phyloP scores from a whole-genome alignment of 2,888 invertebrate species.

The Leuctra nigra region DNA sequence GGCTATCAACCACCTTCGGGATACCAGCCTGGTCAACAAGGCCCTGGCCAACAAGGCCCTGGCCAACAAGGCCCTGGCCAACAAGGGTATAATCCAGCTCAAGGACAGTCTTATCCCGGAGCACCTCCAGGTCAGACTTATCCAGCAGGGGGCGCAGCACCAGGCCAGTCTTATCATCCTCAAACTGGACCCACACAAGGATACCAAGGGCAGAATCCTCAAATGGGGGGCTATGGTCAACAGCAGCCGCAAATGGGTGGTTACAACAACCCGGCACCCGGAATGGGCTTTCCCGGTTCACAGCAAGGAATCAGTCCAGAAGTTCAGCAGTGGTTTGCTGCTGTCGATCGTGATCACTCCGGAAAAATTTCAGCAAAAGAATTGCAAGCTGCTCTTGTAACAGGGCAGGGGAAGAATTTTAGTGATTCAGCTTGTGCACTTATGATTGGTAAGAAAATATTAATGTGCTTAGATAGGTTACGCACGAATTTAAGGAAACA shows the following conservation, averaged over 20 bases:
- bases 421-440: conserved; percentile 76
- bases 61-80: neutral
- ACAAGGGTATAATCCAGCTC: neutral
- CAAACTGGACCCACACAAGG: too few relatives aligned
- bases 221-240: neutral
- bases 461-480: too few relatives aligned
- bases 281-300: conserved; percentile 26
- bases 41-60: neutral
- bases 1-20: neutral
- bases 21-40: neutral
- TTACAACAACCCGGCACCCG: neutral
- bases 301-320: conserved; percentile 52
- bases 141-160: neutral
- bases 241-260: neutral
- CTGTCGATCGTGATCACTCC: conserved; percentile 77
- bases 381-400: conserved; percentile 72
- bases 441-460: conserved; percentile 80
- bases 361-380: conserved; percentile 73
- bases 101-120: neutral
- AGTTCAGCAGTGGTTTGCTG: conserved; percentile 74
- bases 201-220: neutral
- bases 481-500: too few relatives aligned
- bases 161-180: too few relatives aligned
- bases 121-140: neutral
- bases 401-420: conserved; percentile 77